Conservation (phyloP, 2,113 vertebrate species). For the Pteropus alecto region DNA sequence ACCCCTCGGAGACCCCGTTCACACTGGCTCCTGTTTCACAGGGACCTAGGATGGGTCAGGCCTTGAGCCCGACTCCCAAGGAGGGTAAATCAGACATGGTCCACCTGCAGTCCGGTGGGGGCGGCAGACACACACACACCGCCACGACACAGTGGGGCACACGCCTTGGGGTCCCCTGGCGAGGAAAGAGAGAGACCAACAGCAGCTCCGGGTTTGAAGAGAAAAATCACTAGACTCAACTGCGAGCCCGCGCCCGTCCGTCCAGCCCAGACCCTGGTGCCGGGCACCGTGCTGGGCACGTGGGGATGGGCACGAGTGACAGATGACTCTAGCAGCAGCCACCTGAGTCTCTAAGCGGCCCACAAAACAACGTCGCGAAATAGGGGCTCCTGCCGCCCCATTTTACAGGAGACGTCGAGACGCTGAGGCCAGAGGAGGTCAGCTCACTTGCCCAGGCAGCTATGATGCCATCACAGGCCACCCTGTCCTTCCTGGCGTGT, state of each 20-base stretch:
- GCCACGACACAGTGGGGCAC: rapidly evolving
- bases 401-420: neutral
- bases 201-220: no score
- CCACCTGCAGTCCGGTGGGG: neutral
- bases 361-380: rapidly evolving
- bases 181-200: no score
- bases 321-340: rapidly evolving
- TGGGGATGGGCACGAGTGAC: rapidly evolving
- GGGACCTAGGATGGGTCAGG: neutral
- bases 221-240: no score
- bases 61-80: rapidly evolving
- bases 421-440: rapidly evolving
- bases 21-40: neutral
- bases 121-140: rapidly evolving
- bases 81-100: no score
- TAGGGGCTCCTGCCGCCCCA: rapidly evolving
- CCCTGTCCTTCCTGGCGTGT: neutral
- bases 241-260: no score
- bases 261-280: no score
- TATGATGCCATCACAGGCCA: rapidly evolving
- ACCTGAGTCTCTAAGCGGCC: neutral
- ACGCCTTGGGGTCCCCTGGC: no score
- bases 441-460: neutral
- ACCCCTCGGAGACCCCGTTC: neutral
- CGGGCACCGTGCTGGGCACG: no score